These are phyloP conservation scores for Rhodeus uyekii DNA, from an alignment of 2,797 vertebrate genomes.

Conservation along the genomic window DNA sequence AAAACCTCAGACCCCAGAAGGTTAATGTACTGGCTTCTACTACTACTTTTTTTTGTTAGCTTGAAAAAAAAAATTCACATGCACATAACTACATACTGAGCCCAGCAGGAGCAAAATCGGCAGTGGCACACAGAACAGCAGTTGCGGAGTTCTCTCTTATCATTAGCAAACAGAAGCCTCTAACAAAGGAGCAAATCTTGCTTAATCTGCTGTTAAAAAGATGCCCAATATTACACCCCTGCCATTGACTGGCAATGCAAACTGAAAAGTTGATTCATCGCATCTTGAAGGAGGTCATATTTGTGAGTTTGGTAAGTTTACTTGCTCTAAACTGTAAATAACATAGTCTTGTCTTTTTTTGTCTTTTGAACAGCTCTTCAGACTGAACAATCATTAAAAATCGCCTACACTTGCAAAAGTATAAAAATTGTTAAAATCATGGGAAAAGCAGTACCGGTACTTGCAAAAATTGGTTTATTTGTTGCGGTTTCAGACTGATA, in stretches of 20 bases:
- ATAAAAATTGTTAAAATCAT: too few relatives aligned
- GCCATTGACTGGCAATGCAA: conserved; percentile 60
- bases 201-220: conserved; percentile 79
- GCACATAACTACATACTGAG: not conserved
- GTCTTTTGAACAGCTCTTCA: not conserved
- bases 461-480: too few relatives aligned
- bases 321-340: not conserved
- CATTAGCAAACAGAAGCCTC: conserved; percentile 70
- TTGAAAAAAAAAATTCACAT: not conserved
- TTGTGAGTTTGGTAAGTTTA: not conserved
- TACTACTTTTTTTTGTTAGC: not conserved
- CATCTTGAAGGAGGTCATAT: not conserved
- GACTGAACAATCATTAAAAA: not conserved
- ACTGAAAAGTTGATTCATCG: conserved; percentile 47
- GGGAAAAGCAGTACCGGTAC: too few relatives aligned
- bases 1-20: too few relatives aligned
- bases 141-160: conserved; percentile 69
- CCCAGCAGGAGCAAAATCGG: conserved; percentile 7
- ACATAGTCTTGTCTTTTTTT: not conserved
- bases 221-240: conserved; percentile 62
- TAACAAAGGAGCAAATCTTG: conserved; percentile 70
- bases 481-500: too few relatives aligned
- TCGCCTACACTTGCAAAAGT: conserved; percentile 30
- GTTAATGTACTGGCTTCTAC: conserved; percentile 28
- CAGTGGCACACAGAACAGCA: conserved; percentile 43